Conservation (phyloP, 2,797 vertebrate species). For the Lacerta agilis region DNA sequence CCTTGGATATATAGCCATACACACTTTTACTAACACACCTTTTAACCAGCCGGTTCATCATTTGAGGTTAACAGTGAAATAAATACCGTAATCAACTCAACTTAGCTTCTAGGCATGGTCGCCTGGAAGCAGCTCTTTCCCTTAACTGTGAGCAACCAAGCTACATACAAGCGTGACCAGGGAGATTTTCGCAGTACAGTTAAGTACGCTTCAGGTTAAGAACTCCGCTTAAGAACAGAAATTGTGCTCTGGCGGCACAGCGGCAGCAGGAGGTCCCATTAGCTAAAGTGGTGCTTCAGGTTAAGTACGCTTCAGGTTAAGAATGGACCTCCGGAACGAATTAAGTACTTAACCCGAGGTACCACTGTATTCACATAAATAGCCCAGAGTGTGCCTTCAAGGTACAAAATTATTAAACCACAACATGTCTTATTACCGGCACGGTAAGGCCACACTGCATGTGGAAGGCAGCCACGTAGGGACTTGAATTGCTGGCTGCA, state of each 20-base stretch:
- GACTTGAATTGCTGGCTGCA: not conserved
- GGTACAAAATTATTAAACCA: not conserved
- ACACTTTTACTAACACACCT: not conserved
- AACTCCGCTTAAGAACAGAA: too few species aligned
- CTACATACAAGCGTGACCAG: not conserved
- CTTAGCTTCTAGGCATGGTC: not conserved
- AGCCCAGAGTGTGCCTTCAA: not conserved
- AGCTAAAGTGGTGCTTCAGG: too few species aligned
- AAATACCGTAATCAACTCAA: not conserved
- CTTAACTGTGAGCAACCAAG: not conserved
- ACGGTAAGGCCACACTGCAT: not conserved
- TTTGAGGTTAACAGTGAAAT: not conserved
- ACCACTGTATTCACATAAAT: not conserved
- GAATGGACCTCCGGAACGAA: too few species aligned
- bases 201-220: too few species aligned
- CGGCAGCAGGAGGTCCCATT: too few species aligned
- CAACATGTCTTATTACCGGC: not conserved
- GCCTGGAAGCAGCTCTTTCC: not conserved
- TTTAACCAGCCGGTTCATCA: not conserved
- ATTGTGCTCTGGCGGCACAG: too few species aligned
- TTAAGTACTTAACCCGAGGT: too few species aligned
- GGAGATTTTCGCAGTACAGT: too few species aligned
- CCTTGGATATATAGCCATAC: not conserved
- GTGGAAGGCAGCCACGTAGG: conserved; percentile 11
- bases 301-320: too few species aligned